Percentiles rank a stretch among this genome's conserved stretches.
Evolutionary conservation across 2,888 invertebrate genomes (phyloP).

Genomic region (Mayetiola destructor): DNA sequence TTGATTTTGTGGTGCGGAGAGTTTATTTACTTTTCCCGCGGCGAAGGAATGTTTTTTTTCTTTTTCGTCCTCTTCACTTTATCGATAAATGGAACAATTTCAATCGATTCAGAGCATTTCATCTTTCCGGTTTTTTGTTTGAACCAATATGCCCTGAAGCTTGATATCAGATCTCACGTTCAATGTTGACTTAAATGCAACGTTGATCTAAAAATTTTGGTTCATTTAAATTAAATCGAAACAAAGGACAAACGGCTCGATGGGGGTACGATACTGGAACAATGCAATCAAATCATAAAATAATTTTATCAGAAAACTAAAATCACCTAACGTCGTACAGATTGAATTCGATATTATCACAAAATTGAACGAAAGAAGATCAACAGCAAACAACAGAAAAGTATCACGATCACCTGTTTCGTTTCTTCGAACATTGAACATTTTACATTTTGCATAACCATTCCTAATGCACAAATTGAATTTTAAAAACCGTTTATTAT

Average conservation of each 20-base stretch:
- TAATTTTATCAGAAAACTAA: not conserved
- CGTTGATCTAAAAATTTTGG: too few relatives aligned
- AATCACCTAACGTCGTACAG: not conserved
- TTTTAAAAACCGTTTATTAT: conserved; percentile 2
- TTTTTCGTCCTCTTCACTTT: too few relatives aligned
- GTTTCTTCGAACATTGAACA: not conserved
- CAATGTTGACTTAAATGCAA: too few relatives aligned
- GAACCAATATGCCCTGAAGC: conserved; percentile 1
- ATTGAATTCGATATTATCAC: not conserved
- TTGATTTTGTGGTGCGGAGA: not conserved
- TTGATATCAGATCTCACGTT: not conserved
- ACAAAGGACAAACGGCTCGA: not conserved
- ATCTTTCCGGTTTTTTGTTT: conserved; percentile 1
- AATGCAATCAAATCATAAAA: too few relatives aligned
- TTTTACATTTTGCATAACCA: not conserved
- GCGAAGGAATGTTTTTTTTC: not conserved
- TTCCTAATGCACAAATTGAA: conserved; percentile 3
- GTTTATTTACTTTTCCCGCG: not conserved
- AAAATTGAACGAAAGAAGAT: too few relatives aligned
- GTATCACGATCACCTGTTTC: conserved; percentile 10
- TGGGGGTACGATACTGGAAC: too few relatives aligned
- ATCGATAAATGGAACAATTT: not conserved
- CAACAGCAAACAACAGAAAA: not conserved
- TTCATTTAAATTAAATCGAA: too few relatives aligned
- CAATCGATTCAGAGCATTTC: not conserved